Evolutionary conservation across 2,797 vertebrate genomes (phyloP).

Genomic region (Galagoides demidoff): DNA sequence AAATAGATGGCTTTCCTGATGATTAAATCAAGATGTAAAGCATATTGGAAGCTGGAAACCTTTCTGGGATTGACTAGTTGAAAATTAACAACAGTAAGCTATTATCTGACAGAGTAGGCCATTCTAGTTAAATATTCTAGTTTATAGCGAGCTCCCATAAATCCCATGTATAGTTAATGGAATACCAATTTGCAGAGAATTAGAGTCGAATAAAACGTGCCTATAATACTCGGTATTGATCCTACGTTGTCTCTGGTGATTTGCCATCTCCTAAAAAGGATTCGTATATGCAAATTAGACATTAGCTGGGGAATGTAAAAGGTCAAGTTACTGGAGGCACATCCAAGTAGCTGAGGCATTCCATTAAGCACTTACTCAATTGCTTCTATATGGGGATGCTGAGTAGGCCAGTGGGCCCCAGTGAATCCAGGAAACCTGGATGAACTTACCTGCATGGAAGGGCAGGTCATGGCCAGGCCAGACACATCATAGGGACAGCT

Average conservation of each 20-base stretch:
- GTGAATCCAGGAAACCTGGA: background rate
- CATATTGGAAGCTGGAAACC: slow-evolving; percentile 53
- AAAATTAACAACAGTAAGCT: slow-evolving; percentile 77
- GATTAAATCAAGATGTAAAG: slow-evolving; percentile 56
- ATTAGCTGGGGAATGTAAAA: slow-evolving; percentile 50
- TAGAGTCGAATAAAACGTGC: slow-evolving; percentile 56
- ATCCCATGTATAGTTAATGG: slow-evolving; percentile 73
- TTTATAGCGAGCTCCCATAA: slow-evolving; percentile 66
- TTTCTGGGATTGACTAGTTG: slow-evolving; percentile 74
- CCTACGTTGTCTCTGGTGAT: slow-evolving; percentile 62
- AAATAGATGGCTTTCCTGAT: slow-evolving; percentile 28
- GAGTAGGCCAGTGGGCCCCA: background rate
- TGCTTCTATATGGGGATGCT: background rate
- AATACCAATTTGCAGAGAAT: slow-evolving; percentile 73
- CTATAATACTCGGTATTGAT: slow-evolving; percentile 76
- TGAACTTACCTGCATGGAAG: background rate
- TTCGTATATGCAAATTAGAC: slow-evolving; percentile 68
- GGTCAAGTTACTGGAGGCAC: slow-evolving; percentile 66
- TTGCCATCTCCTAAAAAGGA: slow-evolving; percentile 44
- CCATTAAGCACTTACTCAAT: background rate
- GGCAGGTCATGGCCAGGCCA: background rate
- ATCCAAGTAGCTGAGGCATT: slow-evolving; percentile 43
- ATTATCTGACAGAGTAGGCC: slow-evolving; percentile 70
- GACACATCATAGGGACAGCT: background rate
- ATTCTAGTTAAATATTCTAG: slow-evolving; percentile 78